These are phyloP conservation scores for Romanogobio albipinnatus DNA, from an alignment of 2,113 vertebrate genomes.

Conservation along the genomic window DNA sequence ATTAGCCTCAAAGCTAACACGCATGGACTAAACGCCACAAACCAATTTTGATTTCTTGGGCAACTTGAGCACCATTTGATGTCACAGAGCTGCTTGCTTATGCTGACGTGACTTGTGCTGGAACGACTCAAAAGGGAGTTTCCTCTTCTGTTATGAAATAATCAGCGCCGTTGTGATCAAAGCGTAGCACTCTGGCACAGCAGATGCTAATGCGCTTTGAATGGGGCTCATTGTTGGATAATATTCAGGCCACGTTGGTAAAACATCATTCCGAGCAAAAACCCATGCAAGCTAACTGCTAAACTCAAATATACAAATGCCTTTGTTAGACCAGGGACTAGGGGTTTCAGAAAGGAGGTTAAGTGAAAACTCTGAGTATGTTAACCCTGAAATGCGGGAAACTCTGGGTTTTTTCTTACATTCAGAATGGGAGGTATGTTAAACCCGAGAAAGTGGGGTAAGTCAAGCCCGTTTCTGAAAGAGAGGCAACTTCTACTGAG, in stretches of 20 bases:
- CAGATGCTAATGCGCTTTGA: slow-evolving; percentile 34
- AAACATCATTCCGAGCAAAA: slow-evolving; percentile 11
- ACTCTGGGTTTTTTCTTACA: too few relatives aligned
- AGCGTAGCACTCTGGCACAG: not conserved
- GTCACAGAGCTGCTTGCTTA: not conserved
- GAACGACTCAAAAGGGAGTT: not conserved
- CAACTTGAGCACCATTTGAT: not conserved
- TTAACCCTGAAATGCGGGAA: too few relatives aligned
- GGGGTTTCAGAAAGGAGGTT: too few relatives aligned
- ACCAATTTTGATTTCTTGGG: not conserved
- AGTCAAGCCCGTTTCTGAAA: too few relatives aligned
- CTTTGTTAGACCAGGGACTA: not conserved
- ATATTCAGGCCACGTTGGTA: slow-evolving; percentile 24
- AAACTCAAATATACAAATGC: not conserved
- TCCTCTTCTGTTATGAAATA: slow-evolving; percentile 20
- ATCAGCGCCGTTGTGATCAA: slow-evolving; percentile 7
- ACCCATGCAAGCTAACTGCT: not conserved
- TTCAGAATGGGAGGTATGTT: too few relatives aligned
- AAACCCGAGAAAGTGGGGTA: too few relatives aligned
- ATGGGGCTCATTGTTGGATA: slow-evolving; percentile 12
- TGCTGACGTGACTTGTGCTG: slow-evolving; percentile 13
- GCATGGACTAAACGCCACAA: not conserved
- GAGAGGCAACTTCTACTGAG: too few relatives aligned
- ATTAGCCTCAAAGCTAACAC: not conserved
- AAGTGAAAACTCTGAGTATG: too few relatives aligned